Evolutionary conservation across 2,113 vertebrate species (phyloP).

Genomic region (Circaetus cinerascens): DNA sequence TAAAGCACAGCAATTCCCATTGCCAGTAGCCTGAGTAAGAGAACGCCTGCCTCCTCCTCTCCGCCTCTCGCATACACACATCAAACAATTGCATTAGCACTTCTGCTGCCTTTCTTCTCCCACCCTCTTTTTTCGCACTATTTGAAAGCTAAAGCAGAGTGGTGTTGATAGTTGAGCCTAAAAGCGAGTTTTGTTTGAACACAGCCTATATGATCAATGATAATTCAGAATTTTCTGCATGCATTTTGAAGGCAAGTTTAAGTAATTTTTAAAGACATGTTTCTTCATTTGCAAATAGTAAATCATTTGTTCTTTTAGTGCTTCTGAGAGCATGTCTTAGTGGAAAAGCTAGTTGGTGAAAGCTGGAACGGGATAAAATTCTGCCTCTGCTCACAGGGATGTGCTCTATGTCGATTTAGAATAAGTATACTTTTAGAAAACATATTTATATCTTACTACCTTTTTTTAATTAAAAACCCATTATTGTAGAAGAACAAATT

Average conservation of each 20-base stretch:
- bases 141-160: constrained; percentile 28
- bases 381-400: not conserved
- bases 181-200: constrained; percentile 26
- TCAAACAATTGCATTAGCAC: constrained; percentile 33
- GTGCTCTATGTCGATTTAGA: not conserved
- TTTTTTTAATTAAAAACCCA: not conserved
- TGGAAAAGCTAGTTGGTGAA: not conserved
- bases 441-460: not conserved
- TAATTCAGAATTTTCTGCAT: not conserved
- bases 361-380: constrained; percentile 14
- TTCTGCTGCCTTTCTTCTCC: constrained; percentile 42
- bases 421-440: not conserved
- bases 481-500: not conserved
- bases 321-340: not conserved
- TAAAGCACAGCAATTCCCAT: not conserved
- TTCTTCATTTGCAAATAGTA: not conserved
- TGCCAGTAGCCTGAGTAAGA: not conserved
- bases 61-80: not conserved
- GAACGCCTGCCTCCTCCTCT: not conserved
- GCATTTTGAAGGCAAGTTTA: not conserved
- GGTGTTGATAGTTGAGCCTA: constrained; percentile 43
- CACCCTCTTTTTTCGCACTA: not conserved
- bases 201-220: not conserved
- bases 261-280: not conserved
- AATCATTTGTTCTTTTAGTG: not conserved